Conservation (phyloP, 2,113 vertebrate genomes). For the Hypomesus transpacificus region DNA sequence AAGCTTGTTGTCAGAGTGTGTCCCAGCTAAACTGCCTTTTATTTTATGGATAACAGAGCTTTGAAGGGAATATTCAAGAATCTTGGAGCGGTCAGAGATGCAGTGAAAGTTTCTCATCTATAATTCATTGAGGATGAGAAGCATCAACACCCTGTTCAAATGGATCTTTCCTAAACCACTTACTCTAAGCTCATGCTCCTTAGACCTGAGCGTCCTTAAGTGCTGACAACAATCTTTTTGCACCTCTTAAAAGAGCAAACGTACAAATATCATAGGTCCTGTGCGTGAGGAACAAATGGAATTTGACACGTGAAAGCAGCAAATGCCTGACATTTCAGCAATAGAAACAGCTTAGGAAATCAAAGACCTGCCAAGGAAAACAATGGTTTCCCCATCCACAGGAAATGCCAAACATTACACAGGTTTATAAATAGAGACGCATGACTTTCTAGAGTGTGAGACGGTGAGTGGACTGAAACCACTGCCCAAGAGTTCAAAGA, state of each 20-base stretch:
- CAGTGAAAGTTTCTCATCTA: too few species aligned
- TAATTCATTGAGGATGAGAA: too few species aligned
- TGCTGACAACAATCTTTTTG: neutral
- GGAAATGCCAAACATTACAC: conserved; percentile 77
- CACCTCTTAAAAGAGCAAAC: conserved; percentile 16
- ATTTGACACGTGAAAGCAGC: conserved; percentile 37
- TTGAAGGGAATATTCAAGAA: too few species aligned
- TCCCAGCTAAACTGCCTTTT: too few species aligned
- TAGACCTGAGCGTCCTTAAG: too few species aligned
- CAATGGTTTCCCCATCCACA: conserved; percentile 61
- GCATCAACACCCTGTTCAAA: too few species aligned
- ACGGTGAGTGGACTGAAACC: conserved; percentile 60
- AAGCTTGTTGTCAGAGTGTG: too few species aligned
- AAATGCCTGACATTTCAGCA: conserved; percentile 56
- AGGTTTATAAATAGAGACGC: conserved; percentile 69
- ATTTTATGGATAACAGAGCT: too few species aligned
- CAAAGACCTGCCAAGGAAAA: conserved; percentile 64
- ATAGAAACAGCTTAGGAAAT: conserved; percentile 46
- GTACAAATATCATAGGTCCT: conserved; percentile 28
- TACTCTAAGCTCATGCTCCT: too few species aligned
- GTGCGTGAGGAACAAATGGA: conserved; percentile 32
- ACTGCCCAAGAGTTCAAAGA: conserved; percentile 15
- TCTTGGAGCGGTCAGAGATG: too few species aligned
- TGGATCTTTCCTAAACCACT: too few species aligned
- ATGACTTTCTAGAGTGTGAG: conserved; percentile 55